phyloP scores from a whole-genome alignment of 2,888 invertebrate species.

The Andricus curvator region DNA sequence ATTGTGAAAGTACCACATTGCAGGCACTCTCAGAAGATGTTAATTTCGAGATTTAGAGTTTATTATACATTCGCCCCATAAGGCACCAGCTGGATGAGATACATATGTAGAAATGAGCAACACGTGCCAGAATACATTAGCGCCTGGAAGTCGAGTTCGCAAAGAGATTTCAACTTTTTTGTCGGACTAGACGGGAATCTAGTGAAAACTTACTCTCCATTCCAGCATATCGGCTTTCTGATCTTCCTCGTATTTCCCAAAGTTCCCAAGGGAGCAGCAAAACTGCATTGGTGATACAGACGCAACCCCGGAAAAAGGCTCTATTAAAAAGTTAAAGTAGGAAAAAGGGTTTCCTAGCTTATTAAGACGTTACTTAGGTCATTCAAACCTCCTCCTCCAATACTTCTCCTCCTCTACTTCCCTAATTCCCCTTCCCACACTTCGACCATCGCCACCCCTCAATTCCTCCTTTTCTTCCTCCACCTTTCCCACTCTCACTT shows the following conservation, averaged over 20 bases:
- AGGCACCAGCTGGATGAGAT: constrained; percentile 45
- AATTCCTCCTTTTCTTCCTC: too few species aligned
- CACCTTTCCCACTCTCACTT: too few species aligned
- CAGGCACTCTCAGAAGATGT: neutral
- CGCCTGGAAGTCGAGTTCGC: constrained; percentile 48
- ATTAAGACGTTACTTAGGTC: too few species aligned
- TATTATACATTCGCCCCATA: neutral
- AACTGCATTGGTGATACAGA: neutral
- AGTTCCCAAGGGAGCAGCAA: neutral
- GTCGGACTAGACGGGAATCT: neutral
- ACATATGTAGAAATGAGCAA: constrained; percentile 55
- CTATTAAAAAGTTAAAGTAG: neutral
- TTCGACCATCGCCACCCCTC: too few species aligned
- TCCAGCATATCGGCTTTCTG: neutral
- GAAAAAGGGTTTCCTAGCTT: too few species aligned
- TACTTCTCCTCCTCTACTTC: too few species aligned
- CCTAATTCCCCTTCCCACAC: too few species aligned
- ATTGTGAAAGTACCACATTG: neutral
- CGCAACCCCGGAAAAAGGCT: neutral
- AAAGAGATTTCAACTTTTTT: constrained; percentile 46
- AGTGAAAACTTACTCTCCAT: neutral
- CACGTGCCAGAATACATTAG: constrained; percentile 55
- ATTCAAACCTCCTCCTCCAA: too few species aligned
- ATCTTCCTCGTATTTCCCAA: neutral
- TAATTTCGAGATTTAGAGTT: neutral